Evolutionary conservation across 1,140 invertebrate species (phyloP), one percentile per base, ranked within the genome.

Genomic region (Drosophila punjabiensis): DNA sequence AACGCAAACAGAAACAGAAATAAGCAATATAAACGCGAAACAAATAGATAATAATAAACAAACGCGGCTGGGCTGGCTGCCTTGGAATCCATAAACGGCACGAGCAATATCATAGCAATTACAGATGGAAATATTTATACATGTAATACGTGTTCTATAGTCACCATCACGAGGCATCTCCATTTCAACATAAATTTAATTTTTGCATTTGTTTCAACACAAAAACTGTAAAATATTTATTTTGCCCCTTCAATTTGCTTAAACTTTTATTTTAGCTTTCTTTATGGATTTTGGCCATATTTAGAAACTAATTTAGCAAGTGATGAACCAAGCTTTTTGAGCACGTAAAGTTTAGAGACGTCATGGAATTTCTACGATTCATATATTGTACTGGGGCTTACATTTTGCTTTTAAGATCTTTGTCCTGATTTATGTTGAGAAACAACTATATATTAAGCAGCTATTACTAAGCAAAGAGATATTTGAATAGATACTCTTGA

Each of bases 11-110:
- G 32, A 52, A 53, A 60, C 45, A 52, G 58, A 73, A 55, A 24
- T 24, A 55, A 71, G 70, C 66, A 70, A 70, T 59, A 50, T 47
- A 56, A 41, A 59, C 28, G 30, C 52, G 39, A 70, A 70, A 20
- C 66, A 71, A 71, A 73, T 73, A 70, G 35, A 41, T 37, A 60
- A 73, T 60, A 73, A 50, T 50, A 73, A 73, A 70, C 69, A 70
- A 73, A 70, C 69, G 28, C 28, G 33, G 37, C 32, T 59, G 48
- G 68, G n/a, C 70, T 53, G 69, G 35, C 71, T 53, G 71, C 68
- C 68, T 73, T 75, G 71, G 56, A 58, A 55, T 63, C 56, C 71
- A 75, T 74, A 75, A 63, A 55, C 33, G 48, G 61, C 63, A 73
- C 48, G 33, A 70, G 53, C 66, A 73, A 75, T 63, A 32, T 60